A percentile compares a stretch with the other conserved stretches of the same genome.
These are phyloP conservation scores for Tamias sibiricus DNA, from an alignment of 2,113 vertebrate genomes.

Conservation along the genomic window DNA sequence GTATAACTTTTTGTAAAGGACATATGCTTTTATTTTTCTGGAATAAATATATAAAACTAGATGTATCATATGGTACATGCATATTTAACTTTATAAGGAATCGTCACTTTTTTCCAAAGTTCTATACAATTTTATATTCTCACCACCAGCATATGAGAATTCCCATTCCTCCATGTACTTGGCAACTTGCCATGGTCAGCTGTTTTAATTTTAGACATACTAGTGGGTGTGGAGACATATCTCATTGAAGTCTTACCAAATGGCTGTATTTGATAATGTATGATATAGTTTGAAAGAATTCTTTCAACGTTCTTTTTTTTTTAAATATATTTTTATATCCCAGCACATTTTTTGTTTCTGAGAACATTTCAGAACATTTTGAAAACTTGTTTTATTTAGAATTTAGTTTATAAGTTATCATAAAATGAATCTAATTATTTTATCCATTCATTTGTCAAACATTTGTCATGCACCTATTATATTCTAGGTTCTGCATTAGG, in stretches of 20 bases:
- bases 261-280: not conserved
- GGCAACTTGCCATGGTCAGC: not conserved
- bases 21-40: not conserved
- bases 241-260: not conserved
- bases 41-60: not conserved
- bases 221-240: not conserved
- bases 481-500: not conserved
- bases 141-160: not conserved
- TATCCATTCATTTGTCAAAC: not conserved
- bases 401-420: not conserved
- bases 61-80: not conserved
- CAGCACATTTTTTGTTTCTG: not conserved
- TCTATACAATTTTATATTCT: not conserved
- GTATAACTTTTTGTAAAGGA: not conserved
- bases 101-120: not conserved
- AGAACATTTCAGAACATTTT: not conserved
- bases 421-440: not conserved
- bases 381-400: not conserved
- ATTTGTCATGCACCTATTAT: not conserved
- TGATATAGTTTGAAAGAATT: not conserved
- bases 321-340: not conserved
- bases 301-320: not conserved
- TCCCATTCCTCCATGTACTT: not conserved
- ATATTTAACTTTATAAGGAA: slow-evolving; percentile 47
- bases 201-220: not conserved